Evolutionary conservation across 2,888 invertebrate species (phyloP).

Genomic region (Ophion obscuratus): DNA sequence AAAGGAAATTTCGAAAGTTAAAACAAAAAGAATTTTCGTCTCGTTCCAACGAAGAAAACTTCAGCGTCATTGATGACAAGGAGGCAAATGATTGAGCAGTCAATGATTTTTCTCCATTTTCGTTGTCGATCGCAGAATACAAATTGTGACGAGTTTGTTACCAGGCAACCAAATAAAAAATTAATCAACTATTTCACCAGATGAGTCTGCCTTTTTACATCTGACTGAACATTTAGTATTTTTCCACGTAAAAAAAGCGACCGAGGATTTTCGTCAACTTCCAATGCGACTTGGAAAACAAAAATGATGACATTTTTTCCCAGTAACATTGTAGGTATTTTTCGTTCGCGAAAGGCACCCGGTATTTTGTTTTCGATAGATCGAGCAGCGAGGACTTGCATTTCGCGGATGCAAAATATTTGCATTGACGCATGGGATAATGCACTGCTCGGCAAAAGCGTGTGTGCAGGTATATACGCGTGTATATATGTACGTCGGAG

Average conservation of each 20-base stretch:
- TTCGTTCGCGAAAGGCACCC: not conserved
- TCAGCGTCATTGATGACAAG: not conserved
- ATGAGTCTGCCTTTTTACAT: not conserved
- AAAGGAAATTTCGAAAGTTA: too few relatives aligned
- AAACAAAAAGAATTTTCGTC: too few relatives aligned
- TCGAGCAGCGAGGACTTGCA: not conserved
- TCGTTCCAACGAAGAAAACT: too few relatives aligned
- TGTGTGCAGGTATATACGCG: not conserved
- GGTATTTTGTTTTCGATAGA: not conserved
- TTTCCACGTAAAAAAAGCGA: too few relatives aligned
- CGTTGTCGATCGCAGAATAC: not conserved
- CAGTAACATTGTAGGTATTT: not conserved
- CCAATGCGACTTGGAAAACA: not conserved
- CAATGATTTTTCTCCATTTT: not conserved
- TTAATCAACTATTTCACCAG: not conserved
- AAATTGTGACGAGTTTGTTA: not conserved
- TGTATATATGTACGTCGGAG: not conserved
- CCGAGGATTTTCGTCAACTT: not conserved
- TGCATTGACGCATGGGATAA: not conserved
- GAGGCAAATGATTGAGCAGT: not conserved
- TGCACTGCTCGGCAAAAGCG: not conserved
- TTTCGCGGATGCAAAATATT: not conserved
- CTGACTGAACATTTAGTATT: not conserved
- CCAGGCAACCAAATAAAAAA: not conserved
- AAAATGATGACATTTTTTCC: not conserved